A percentile compares a stretch with the other conserved stretches of the same genome.
Conservation (phyloP, 2,113 vertebrate species). For the Planiliza haematocheilus region DNA sequence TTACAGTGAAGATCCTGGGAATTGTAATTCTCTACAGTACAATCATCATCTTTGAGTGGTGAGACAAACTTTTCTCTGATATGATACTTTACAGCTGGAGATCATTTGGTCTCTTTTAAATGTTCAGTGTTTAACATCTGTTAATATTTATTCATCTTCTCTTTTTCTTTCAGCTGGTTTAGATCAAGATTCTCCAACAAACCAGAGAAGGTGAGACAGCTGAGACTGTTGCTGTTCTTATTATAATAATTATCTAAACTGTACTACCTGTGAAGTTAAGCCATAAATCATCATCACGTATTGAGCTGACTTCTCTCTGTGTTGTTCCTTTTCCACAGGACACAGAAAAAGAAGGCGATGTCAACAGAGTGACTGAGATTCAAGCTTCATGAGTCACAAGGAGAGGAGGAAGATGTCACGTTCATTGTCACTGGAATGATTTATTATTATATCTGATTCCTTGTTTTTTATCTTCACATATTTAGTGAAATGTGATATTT, state of each 20-base stretch:
- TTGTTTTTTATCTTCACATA: too few species aligned
- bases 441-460: too few species aligned
- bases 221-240: too few species aligned
- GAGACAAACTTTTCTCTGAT: background rate
- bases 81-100: background rate
- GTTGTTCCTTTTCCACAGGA: slow-evolving; percentile 8
- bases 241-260: too few species aligned
- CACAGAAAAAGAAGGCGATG: background rate
- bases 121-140: background rate
- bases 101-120: background rate
- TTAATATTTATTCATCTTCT: background rate
- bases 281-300: too few species aligned
- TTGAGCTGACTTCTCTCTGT: too few species aligned
- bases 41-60: slow-evolving; percentile 29
- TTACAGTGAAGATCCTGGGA: slow-evolving; percentile 19
- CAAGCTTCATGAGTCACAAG: background rate
- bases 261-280: too few species aligned
- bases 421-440: too few species aligned
- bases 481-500: too few species aligned
- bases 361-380: slow-evolving; percentile 3
- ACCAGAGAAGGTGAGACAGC: slow-evolving; percentile 12
- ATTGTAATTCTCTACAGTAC: background rate
- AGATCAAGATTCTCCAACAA: slow-evolving; percentile 30
- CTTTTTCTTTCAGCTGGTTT: slow-evolving; percentile 7
- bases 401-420: too few species aligned